Percentiles rank a stretch among this genome's conserved stretches.
phyloP scores from a whole-genome alignment of 2,888 invertebrate genomes.

The Chydorus sphaericus region DNA sequence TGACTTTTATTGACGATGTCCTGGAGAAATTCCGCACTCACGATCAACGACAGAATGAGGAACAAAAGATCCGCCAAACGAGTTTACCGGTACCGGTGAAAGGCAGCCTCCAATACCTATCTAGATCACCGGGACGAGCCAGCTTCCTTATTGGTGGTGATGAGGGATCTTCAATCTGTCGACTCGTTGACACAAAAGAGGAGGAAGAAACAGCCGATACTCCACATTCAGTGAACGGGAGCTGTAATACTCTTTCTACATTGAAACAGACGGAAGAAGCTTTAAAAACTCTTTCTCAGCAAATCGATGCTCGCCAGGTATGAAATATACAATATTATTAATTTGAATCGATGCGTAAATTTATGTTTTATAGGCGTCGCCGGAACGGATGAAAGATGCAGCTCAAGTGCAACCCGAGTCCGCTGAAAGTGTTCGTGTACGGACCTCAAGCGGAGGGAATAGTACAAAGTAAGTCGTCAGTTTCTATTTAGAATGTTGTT shows the following conservation, averaged over 20 bases:
- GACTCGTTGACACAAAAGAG: constrained; percentile 21
- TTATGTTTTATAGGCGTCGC: background rate
- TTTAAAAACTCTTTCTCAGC: background rate
- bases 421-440: background rate
- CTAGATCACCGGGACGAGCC: background rate
- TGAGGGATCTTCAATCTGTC: constrained; percentile 26
- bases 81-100: constrained; percentile 17
- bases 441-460: constrained; percentile 1
- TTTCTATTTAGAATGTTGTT: no score
- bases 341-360: no score
- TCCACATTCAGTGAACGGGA: constrained; percentile 21
- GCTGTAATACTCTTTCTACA: background rate
- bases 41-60: constrained; percentile 58
- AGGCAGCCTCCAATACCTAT: background rate
- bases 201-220: constrained; percentile 25
- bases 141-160: constrained; percentile 27
- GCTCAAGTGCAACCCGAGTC: background rate
- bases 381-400: background rate
- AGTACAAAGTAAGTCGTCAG: background rate
- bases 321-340: background rate
- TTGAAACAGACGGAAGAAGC: constrained; percentile 7
- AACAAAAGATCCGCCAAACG: constrained; percentile 23
- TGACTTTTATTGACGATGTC: constrained; percentile 80
- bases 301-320: background rate
- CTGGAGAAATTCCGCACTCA: constrained; percentile 65